Percentiles rank a stretch among this genome's conserved stretches.
These are phyloP conservation scores for Leptopilina clavipes DNA, from an alignment of 1,140 invertebrate species.

Conservation along the genomic window DNA sequence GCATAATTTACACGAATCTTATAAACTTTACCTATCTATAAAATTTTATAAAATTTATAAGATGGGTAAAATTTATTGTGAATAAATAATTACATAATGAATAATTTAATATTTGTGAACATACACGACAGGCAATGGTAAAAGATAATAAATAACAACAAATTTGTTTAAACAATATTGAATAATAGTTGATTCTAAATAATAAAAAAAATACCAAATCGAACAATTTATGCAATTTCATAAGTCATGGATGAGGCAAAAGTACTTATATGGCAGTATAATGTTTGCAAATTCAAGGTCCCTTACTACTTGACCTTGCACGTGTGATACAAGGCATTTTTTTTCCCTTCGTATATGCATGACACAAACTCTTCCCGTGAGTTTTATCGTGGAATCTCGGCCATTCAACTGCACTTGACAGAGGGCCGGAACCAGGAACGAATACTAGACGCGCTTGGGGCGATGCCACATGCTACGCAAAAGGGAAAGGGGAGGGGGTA, in stretches of 20 bases:
- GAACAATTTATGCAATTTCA: neutral
- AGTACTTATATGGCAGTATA: neutral
- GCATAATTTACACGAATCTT: no score
- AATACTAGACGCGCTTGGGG: conserved; percentile 32
- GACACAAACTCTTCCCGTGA: conserved; percentile 18
- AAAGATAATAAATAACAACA: no score
- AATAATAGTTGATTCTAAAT: no score
- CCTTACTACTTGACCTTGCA: conserved; percentile 32
- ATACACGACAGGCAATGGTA: no score
- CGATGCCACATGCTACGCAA: conserved; percentile 20
- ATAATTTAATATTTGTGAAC: no score
- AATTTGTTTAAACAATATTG: no score
- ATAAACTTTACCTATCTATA: no score
- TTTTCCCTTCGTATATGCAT: conserved; percentile 20
- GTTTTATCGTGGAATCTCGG: conserved; percentile 28
- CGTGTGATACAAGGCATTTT: conserved; percentile 23
- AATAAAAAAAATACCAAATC: neutral
- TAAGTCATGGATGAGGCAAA: neutral
- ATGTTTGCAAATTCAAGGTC: conserved; percentile 28
- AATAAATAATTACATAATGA: no score
- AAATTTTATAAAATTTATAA: no score
- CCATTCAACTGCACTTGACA: conserved; percentile 32
- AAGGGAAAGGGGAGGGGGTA: no score
- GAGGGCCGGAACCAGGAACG: conserved; percentile 28
- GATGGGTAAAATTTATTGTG: no score